Base-by-base conservation (phyloP, 2,888 invertebrate genomes). In the Stramonita haemastoma region DNA sequence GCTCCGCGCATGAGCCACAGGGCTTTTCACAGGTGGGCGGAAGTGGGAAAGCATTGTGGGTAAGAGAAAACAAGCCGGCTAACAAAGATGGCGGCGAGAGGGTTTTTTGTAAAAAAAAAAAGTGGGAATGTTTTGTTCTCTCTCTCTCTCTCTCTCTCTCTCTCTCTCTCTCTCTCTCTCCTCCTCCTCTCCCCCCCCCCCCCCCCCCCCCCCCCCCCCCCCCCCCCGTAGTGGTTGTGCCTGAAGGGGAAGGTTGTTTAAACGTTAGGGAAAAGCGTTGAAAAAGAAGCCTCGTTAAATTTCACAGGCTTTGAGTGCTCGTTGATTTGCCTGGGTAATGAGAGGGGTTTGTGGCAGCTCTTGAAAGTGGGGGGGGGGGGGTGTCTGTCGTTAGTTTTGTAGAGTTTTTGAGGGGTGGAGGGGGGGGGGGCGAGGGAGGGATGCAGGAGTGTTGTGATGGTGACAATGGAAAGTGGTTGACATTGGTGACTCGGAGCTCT, bases 21-120 rank as follows among this genome's bases (percentile, higher is more conserved):
- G 46, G 32, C 34, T 34, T 79, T 83, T 83, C 81, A 83, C 81
- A 83, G 81, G 81, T 83, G 81, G 81, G 81, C 81, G 81, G 81
- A 83, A 83, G 81, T 83, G 81, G 81, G 81, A 26, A 46, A 60
- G 81, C 81, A 36, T 83, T 83, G 79, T 79, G 79, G 79, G 79
- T 79, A 79, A 79, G 79, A 32, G 79, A 79, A 79, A 79, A 32
- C 29, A 32, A 34, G 32, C 5, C 13, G 34, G 73, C 73, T 79
- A 46, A 83, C 81, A 83, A 83, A 83, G 81, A 83, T 83, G 81
- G 81, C 81, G 29, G 46, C 46, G 46, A 83, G 46, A 46, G 46
- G n/a, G n/a, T n/a, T n/a, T 46, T 46, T 46, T 46, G 46, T 46
- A 46, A 46, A 46, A 46, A 46, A 8, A 46, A 46, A 46, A 46